These are phyloP conservation scores for Ryuthela nishihirai DNA, from an alignment of 2,888 invertebrate genomes.

Conservation along the genomic window DNA sequence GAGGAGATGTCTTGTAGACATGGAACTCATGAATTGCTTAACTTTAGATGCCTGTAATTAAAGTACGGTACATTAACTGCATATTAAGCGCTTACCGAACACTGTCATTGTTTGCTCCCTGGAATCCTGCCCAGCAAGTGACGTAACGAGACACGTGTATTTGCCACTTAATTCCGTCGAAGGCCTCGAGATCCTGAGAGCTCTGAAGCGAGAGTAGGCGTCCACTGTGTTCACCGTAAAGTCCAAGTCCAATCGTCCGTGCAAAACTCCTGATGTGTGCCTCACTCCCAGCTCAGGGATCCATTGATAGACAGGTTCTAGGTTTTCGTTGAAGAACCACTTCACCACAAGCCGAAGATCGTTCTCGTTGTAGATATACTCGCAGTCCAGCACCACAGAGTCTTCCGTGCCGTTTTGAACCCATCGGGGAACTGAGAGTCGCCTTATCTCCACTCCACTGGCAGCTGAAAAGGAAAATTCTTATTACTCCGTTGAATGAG, in stretches of 20 bases:
- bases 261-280: conserved; percentile 36
- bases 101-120: conserved; percentile 41
- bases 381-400: conserved; percentile 41
- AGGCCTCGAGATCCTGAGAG: conserved; percentile 40
- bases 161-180: conserved; percentile 42
- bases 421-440: conserved; percentile 39
- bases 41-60: too few relatives aligned
- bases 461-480: conserved; percentile 5
- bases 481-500: too few relatives aligned
- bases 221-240: conserved; percentile 37
- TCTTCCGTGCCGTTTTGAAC: conserved; percentile 42
- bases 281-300: conserved; percentile 41
- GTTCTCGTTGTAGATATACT: conserved; percentile 40
- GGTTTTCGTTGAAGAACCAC: conserved; percentile 43
- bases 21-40: too few relatives aligned
- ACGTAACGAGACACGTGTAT: conserved; percentile 43
- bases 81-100: conserved; percentile 43
- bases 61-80: too few relatives aligned
- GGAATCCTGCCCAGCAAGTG: conserved; percentile 41
- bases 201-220: conserved; percentile 39
- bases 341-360: conserved; percentile 42
- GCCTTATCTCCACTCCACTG: conserved; percentile 33
- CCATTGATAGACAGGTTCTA: conserved; percentile 44
- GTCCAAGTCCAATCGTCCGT: conserved; percentile 39
- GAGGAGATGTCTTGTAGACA: too few relatives aligned